A percentile compares a stretch with the other conserved stretches of the same genome.
Conservation (phyloP, 2,888 invertebrate species). For the Charanyca ferruginea region DNA sequence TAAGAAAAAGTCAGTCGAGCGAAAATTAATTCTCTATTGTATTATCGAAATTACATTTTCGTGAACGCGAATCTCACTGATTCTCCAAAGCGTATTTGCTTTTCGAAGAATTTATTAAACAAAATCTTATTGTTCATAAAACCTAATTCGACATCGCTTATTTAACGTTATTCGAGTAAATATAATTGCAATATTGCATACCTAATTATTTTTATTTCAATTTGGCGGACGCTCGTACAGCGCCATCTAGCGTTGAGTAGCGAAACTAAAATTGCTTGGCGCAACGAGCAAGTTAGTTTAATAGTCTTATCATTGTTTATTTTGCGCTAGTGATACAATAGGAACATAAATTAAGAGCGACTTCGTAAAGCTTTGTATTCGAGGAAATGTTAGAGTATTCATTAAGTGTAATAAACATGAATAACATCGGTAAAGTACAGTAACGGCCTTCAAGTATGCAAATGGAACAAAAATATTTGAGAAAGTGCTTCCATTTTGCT, state of each 20-base stretch:
- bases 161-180: slow-evolving; percentile 39
- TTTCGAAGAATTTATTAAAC: slow-evolving; percentile 38
- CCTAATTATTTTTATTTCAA: not conserved
- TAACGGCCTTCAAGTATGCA: slow-evolving; percentile 36
- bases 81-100: slow-evolving; percentile 15
- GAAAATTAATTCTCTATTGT: slow-evolving; percentile 44
- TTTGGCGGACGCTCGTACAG: slow-evolving; percentile 12
- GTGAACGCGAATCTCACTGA: slow-evolving; percentile 16
- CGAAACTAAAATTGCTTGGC: slow-evolving; percentile 36
- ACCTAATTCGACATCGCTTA: slow-evolving; percentile 44
- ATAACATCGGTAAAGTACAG: slow-evolving; percentile 45
- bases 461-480: slow-evolving; percentile 53
- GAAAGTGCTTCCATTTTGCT: slow-evolving; percentile 26
- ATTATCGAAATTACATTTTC: slow-evolving; percentile 46
- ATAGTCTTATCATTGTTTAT: slow-evolving; percentile 50
- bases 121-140: slow-evolving; percentile 36
- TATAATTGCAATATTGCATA: not conserved
- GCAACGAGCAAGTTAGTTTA: slow-evolving; percentile 12
- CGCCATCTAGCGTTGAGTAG: slow-evolving; percentile 64
- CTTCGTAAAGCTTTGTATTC: slow-evolving; percentile 42
- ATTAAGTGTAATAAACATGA: slow-evolving; percentile 47
- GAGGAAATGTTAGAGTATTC: slow-evolving; percentile 47
- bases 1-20: slow-evolving; percentile 19
- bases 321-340: slow-evolving; percentile 51
- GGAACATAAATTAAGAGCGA: slow-evolving; percentile 55